Evolutionary conservation across 2,888 invertebrate species (phyloP), one percentile per base, ranked within the genome.

Genomic region (Meteorus cinctellus): DNA sequence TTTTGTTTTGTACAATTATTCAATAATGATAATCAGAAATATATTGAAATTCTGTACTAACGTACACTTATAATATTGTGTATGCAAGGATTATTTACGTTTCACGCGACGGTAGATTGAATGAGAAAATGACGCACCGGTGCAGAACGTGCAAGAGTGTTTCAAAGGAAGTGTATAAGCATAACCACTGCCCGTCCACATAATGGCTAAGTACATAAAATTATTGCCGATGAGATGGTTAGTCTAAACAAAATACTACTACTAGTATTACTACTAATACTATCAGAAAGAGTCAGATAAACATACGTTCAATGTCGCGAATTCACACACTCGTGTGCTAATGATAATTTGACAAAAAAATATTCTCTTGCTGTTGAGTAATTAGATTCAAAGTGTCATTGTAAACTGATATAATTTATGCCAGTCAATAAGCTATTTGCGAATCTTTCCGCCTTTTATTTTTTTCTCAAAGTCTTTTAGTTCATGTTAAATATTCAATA

Each of bases 151-250:
- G 73, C 72, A 69, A 74, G 60, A 62, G 65, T 75, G 48, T 62
- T 63, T 74, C 67, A 78, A 77, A 78, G 75, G 76, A 77, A 76
- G 72, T 71, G 59, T 69, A 67, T 73, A 75, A 75, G 67, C 75
- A 78, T 78, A 78, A 70, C 67, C 60, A 63, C 34, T 73, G 62
- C 65, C 63, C 74, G 72, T 68, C 76, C 55, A 70, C 68, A 78
- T 78, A 78, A 81, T 79, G 69, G 74, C 66, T 77, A 59, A 76
- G 71, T 78, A 78, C 79, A 79, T 71, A 71, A 63, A 73, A 55
- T 48, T 65, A 74, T 66, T 41, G 65, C 45, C 34, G 55, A 67
- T 60, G 36, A 51, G 51, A 60, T 67, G 59, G 59, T 16, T 66
- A 76, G 45, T 48, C 27, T 31, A 67, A 72, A 76, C 60, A 76